Evolutionary conservation across 2,888 invertebrate species (phyloP).

Genomic region (Petrolisthes cinctipes): DNA sequence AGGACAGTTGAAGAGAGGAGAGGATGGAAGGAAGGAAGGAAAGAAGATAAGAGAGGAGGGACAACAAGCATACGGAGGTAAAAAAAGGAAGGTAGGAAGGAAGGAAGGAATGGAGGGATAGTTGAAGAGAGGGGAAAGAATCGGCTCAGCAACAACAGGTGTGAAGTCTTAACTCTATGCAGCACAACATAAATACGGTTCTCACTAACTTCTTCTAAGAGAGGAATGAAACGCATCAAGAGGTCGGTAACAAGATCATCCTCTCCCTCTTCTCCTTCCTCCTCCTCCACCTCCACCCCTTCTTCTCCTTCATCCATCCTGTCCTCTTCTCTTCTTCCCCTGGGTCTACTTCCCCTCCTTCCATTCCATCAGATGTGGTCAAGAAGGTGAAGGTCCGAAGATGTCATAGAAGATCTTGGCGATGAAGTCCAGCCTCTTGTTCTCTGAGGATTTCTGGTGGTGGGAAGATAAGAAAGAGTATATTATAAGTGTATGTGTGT

Average conservation of each 20-base stretch:
- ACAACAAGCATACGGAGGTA: too few relatives aligned
- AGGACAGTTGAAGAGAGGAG: too few relatives aligned
- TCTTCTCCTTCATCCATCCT: neutral
- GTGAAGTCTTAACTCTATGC: too few relatives aligned
- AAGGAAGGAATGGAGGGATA: too few relatives aligned
- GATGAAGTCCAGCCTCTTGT: neutral
- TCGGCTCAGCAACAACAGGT: too few relatives aligned
- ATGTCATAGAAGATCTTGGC: neutral
- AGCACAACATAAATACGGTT: too few relatives aligned
- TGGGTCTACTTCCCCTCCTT: neutral
- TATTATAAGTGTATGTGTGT: neutral
- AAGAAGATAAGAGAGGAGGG: too few relatives aligned
- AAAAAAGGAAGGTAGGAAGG: too few relatives aligned
- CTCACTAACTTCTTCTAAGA: neutral
- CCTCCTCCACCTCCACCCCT: neutral
- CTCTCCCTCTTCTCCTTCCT: neutral
- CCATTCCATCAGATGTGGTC: neutral
- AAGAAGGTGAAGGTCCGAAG: neutral
- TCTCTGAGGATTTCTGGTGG: neutral
- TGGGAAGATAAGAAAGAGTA: neutral
- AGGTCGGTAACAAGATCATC: neutral
- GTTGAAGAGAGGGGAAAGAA: too few relatives aligned
- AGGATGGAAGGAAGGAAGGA: too few relatives aligned
- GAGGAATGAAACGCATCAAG: neutral
- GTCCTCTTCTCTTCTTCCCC: neutral